Evolutionary conservation across 2,888 invertebrate species (phyloP).

Genomic region (Campoplex capitator): DNA sequence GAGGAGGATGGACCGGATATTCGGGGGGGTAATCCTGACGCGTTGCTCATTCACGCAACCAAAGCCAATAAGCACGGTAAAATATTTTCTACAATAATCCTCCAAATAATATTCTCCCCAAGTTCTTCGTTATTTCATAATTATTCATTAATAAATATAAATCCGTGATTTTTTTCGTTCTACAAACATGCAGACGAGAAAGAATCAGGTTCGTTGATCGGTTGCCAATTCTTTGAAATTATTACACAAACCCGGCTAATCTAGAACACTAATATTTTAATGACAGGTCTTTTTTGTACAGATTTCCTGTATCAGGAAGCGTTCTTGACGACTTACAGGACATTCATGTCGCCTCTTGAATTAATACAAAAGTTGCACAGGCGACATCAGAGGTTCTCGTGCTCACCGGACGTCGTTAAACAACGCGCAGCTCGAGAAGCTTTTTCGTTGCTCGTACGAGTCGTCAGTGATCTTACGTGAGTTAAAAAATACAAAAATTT

Average conservation of each 20-base stretch:
- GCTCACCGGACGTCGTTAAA: slow-evolving; percentile 88
- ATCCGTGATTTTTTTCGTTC: slow-evolving; percentile 35
- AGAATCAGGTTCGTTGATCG: slow-evolving; percentile 84
- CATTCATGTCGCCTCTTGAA: slow-evolving; percentile 95
- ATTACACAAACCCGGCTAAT: slow-evolving; percentile 7
- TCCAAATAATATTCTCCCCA: background rate
- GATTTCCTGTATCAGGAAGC: slow-evolving; percentile 98
- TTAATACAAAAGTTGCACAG: slow-evolving; percentile 94
- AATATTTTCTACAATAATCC: slow-evolving; percentile 66
- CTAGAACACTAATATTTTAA: slow-evolving; percentile 64
- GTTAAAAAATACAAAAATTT: slow-evolving; percentile 81
- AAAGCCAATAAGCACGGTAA: slow-evolving; percentile 94
- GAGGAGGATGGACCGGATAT: slow-evolving; percentile 96
- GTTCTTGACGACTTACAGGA: slow-evolving; percentile 98
- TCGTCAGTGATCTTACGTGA: slow-evolving; percentile 98
- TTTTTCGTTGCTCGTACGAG: slow-evolving; percentile 96
- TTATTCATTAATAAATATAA: background rate
- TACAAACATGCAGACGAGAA: slow-evolving; percentile 83
- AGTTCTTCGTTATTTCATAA: background rate
- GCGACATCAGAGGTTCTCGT: slow-evolving; percentile 91
- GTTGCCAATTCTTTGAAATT: slow-evolving; percentile 44
- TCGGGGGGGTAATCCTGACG: slow-evolving; percentile 97
- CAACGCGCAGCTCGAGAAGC: slow-evolving; percentile 93
- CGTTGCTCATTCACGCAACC: slow-evolving; percentile 97
- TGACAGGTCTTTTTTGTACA: slow-evolving; percentile 82